phyloP scores from a whole-genome alignment of 2,113 vertebrate genomes.

The Pyrgilauda ruficollis region DNA sequence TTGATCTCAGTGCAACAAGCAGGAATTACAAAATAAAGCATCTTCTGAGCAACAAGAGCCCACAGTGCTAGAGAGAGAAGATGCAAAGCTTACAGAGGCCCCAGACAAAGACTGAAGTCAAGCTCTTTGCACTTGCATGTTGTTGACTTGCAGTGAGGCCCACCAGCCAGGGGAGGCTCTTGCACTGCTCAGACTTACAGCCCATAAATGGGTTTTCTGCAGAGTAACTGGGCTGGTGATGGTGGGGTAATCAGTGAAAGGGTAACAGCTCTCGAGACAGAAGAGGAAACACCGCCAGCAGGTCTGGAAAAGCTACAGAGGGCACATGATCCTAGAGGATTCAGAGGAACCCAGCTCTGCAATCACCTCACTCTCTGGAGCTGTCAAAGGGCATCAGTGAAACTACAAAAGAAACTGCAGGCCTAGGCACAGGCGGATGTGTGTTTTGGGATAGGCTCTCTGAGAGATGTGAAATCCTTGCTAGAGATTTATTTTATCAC shows the following conservation, averaged over 20 bases:
- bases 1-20: neutral
- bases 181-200: neutral
- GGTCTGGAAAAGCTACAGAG: neutral
- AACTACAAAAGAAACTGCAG: neutral
- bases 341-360: neutral
- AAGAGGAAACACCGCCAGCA: neutral
- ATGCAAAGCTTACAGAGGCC: neutral
- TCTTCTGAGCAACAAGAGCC: neutral
- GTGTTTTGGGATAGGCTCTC: neutral
- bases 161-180: neutral
- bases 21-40: neutral
- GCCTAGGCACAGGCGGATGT: neutral
- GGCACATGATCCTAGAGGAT: neutral
- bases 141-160: neutral
- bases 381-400: neutral
- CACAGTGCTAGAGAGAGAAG: neutral
- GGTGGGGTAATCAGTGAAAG: neutral
- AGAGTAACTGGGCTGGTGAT: neutral
- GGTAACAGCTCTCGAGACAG: neutral
- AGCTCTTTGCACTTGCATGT: accelerated
- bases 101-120: neutral
- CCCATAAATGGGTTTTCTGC: neutral
- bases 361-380: neutral
- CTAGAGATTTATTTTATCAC: neutral
- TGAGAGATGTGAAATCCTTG: neutral